Evolutionary conservation across 1,140 invertebrate genomes (phyloP).

Genomic region (Parapsyche elsis): DNA sequence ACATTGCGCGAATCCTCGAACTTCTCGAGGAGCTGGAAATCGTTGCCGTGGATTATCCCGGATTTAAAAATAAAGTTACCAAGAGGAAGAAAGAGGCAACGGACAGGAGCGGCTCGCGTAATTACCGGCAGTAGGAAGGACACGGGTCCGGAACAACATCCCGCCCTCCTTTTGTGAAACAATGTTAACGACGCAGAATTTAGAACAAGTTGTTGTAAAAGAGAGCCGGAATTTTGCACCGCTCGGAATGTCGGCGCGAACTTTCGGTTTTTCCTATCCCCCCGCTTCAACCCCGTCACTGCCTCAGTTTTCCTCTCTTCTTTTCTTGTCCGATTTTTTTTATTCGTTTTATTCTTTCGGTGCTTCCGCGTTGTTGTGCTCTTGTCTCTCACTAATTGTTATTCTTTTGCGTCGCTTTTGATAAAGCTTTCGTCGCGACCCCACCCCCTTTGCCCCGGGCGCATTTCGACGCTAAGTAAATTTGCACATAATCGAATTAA

Average conservation of each 20-base stretch:
- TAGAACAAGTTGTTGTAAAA: constrained; percentile 53
- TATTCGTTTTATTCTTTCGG: constrained; percentile 28
- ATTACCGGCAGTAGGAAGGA: constrained; percentile 39
- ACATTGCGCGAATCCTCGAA: not conserved
- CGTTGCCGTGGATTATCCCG: constrained; percentile 51
- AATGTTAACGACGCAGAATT: constrained; percentile 55
- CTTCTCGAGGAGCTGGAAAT: constrained; percentile 36
- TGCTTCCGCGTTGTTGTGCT: not conserved
- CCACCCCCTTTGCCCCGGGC: not conserved
- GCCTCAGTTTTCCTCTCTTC: constrained; percentile 1
- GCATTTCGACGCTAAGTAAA: constrained; percentile 54
- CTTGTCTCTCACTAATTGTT: constrained; percentile 51
- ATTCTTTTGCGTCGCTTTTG: constrained; percentile 53
- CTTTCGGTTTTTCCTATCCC: constrained; percentile 50
- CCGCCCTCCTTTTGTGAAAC: constrained; percentile 53
- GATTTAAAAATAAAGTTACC: constrained; percentile 56
- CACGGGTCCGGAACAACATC: constrained; percentile 52
- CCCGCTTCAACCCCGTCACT: not conserved
- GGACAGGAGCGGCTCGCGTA: constrained; percentile 42
- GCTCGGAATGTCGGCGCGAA: constrained; percentile 51
- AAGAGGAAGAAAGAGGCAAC: constrained; percentile 30
- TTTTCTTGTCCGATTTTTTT: constrained; percentile 29
- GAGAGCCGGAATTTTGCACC: constrained; percentile 53
- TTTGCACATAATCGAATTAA: constrained; percentile 57
- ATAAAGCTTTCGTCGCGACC: constrained; percentile 36